Conservation (phyloP, 2,113 vertebrate genomes). For the Dolichotis patagonum region DNA sequence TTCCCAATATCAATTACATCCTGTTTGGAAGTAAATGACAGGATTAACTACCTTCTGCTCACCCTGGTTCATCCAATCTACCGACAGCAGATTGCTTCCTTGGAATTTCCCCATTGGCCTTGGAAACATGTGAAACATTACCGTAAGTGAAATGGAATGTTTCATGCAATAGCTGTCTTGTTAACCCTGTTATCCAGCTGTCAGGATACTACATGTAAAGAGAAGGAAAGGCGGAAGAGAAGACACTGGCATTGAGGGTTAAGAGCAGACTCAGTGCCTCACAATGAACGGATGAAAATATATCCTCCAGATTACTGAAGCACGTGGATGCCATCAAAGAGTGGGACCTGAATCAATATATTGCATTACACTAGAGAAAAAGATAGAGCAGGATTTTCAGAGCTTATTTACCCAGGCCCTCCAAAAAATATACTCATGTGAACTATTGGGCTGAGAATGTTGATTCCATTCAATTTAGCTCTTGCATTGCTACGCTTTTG, state of each 20-base stretch:
- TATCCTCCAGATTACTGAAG: conserved; percentile 82
- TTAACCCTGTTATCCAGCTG: background rate
- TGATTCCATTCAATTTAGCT: conserved; percentile 40
- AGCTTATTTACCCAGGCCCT: conserved; percentile 79
- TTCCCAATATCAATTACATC: background rate
- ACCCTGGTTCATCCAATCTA: background rate
- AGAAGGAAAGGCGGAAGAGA: conserved; percentile 37
- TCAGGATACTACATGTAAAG: background rate
- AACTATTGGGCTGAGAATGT: background rate
- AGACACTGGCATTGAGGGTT: conserved; percentile 15
- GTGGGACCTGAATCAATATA: conserved; percentile 82
- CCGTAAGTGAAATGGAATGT: background rate
- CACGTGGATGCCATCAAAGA: conserved; percentile 78
- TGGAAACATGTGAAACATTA: conserved; percentile 23
- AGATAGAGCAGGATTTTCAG: conserved; percentile 68
- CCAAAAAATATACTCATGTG: conserved; percentile 57
- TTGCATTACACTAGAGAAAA: conserved; percentile 75
- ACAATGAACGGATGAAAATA: conserved; percentile 83
- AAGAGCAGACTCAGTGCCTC: conserved; percentile 57
- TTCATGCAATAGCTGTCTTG: conserved; percentile 34
- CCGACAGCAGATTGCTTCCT: background rate
- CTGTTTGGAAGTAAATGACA: background rate
- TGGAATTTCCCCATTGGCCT: background rate
- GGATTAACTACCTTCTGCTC: background rate
- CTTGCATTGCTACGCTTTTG: background rate